These are phyloP conservation scores for Agrenia bidenticulata DNA, from an alignment of 2,888 invertebrate genomes.

Conservation along the genomic window DNA sequence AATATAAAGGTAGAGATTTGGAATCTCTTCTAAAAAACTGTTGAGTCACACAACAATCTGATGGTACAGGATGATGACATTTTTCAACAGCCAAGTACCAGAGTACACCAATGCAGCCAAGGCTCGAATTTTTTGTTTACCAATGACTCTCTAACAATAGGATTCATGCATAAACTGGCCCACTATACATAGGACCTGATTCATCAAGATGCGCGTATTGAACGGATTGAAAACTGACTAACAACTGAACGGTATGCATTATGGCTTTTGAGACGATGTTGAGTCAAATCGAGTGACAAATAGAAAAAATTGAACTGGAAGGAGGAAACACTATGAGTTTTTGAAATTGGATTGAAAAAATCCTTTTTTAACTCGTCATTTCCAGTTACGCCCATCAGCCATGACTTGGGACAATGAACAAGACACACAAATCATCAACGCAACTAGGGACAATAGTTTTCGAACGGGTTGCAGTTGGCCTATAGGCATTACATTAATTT, in stretches of 20 bases:
- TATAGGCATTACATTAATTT: no score
- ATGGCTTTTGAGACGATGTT: no score
- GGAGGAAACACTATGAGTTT: slow-evolving; percentile 6
- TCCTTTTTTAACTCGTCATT: slow-evolving; percentile 28
- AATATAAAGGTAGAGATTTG: slow-evolving; percentile 1
- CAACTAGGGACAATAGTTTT: no score
- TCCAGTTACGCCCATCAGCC: slow-evolving; percentile 43
- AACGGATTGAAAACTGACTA: no score
- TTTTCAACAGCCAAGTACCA: neutral
- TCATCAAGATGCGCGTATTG: no score
- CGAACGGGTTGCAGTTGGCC: no score
- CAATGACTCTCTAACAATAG: slow-evolving; percentile 3
- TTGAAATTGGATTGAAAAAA: slow-evolving; percentile 12
- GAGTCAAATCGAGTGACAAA: no score
- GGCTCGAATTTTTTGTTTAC: slow-evolving; percentile 15
- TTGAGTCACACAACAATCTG: slow-evolving; percentile 23
- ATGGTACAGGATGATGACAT: slow-evolving; percentile 21
- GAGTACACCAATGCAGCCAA: neutral
- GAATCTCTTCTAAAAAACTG: slow-evolving; percentile 18
- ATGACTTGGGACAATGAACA: slow-evolving; percentile 34
- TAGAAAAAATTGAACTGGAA: neutral
- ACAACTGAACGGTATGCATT: no score
- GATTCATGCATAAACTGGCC: slow-evolving; percentile 12
- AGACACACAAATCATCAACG: neutral
- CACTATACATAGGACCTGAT: neutral